phyloP scores from a whole-genome alignment of 2,888 invertebrate genomes.

The Didymodactylos carnosus region DNA sequence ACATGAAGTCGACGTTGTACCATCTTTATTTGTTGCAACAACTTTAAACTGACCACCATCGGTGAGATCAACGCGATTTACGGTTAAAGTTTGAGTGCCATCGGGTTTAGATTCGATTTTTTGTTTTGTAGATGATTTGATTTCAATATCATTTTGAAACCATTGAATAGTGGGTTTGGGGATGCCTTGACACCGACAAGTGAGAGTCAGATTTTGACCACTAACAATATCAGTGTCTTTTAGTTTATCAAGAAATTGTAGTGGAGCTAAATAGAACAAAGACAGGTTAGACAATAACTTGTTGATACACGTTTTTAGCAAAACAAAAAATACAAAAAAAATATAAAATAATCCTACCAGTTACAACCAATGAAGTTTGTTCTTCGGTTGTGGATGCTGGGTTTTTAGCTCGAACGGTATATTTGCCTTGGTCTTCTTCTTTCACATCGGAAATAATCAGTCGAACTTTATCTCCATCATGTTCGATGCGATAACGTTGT shows the following conservation, averaged over 20 bases:
- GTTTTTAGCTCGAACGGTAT: neutral
- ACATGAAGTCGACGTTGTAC: constrained; percentile 6
- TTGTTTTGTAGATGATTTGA: constrained; percentile 9
- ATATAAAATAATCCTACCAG: no score
- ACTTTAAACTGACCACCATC: constrained; percentile 13
- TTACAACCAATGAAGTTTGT: neutral
- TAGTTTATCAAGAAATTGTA: neutral
- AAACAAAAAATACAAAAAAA: no score
- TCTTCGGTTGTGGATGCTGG: neutral
- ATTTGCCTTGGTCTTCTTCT: neutral
- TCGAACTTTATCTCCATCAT: neutral
- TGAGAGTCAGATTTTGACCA: constrained; percentile 17
- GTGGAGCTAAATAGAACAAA: no score
- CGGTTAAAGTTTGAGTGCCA: neutral
- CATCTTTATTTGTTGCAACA: constrained; percentile 13
- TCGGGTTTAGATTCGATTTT: constrained; percentile 14
- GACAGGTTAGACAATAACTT: no score
- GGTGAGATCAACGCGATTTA: neutral
- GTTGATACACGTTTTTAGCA: no score
- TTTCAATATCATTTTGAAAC: constrained; percentile 34
- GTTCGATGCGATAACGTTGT: neutral
- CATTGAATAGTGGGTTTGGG: constrained; percentile 69
- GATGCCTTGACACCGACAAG: constrained; percentile 54
- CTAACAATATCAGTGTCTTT: neutral
- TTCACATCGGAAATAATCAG: neutral